These are phyloP conservation scores for Lottia gigantea DNA, from an alignment of 2,888 invertebrate genomes.

Conservation along the genomic window DNA sequence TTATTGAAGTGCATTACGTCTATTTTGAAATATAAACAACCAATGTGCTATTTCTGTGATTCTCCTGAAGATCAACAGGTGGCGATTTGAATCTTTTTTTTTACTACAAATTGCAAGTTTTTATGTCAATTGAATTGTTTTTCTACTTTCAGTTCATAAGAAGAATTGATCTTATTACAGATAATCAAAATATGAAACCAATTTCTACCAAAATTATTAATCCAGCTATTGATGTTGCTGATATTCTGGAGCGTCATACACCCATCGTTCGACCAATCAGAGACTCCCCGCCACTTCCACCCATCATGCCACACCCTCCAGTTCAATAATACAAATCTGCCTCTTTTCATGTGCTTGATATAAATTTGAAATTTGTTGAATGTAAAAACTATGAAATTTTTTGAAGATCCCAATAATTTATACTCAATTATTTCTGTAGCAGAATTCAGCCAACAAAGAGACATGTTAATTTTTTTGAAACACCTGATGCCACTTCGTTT, in stretches of 20 bases:
- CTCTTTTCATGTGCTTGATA: no score
- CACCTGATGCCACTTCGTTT: no score
- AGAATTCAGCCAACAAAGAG: no score
- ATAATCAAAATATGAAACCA: slow-evolving; percentile 48
- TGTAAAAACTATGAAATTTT: no score
- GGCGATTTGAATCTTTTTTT: no score
- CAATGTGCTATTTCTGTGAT: neutral
- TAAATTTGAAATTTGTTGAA: no score
- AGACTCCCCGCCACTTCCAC: slow-evolving; percentile 53
- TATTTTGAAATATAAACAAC: neutral
- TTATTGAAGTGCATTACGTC: no score
- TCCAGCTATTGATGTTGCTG: slow-evolving; percentile 47
- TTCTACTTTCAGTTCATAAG: slow-evolving; percentile 48
- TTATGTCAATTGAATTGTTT: neutral
- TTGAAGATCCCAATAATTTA: no score
- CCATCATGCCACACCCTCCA: slow-evolving; percentile 53
- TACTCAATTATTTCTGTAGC: no score
- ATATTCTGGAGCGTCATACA: slow-evolving; percentile 54
- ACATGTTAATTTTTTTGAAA: no score
- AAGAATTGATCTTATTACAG: slow-evolving; percentile 46
- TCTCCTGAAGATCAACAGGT: no score
- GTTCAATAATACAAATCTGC: slow-evolving; percentile 23
- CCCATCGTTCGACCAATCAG: slow-evolving; percentile 53
- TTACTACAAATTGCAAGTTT: no score
- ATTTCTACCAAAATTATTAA: slow-evolving; percentile 41